Conservation (phyloP, 2,888 invertebrate species). For the Deilephila porcellus region DNA sequence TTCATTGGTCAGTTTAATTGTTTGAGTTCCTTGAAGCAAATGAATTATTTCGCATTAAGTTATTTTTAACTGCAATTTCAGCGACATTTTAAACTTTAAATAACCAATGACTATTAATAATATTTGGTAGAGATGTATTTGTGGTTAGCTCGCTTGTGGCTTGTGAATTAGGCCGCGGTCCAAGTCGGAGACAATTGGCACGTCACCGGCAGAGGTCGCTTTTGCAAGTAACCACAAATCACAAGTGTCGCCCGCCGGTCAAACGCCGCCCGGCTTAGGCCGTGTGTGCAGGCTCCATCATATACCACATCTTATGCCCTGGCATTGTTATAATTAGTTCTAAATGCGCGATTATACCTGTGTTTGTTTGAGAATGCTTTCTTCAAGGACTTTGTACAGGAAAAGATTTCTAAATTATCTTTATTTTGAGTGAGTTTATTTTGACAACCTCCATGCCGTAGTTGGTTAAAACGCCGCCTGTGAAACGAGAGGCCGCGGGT, state of each 20-base stretch:
- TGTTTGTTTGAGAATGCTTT: not conserved
- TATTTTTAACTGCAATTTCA: not conserved
- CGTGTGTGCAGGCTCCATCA: conserved; percentile 25
- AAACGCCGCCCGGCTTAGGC: conserved; percentile 46
- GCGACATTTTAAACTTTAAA: not conserved
- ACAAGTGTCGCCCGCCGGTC: conserved; percentile 61
- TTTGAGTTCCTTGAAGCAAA: not conserved
- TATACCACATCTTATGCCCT: not conserved
- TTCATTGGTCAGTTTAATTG: not conserved
- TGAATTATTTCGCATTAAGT: conserved; percentile 7
- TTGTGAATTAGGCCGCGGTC: conserved; percentile 33
- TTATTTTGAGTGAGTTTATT: no score
- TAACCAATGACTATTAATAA: no score
- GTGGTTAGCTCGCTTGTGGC: conserved; percentile 19
- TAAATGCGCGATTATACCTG: not conserved
- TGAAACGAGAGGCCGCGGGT: no score
- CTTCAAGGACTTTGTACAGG: not conserved
- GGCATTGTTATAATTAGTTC: conserved; percentile 4
- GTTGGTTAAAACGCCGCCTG: no score
- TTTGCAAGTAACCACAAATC: conserved; percentile 78
- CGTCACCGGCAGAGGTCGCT: conserved; percentile 78
- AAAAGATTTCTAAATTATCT: no score
- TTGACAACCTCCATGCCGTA: no score
- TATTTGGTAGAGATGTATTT: not conserved
- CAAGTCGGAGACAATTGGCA: conserved; percentile 81